Base-by-base conservation (phyloP, 2,113 vertebrate genomes). In the Irena cyanogastra region DNA sequence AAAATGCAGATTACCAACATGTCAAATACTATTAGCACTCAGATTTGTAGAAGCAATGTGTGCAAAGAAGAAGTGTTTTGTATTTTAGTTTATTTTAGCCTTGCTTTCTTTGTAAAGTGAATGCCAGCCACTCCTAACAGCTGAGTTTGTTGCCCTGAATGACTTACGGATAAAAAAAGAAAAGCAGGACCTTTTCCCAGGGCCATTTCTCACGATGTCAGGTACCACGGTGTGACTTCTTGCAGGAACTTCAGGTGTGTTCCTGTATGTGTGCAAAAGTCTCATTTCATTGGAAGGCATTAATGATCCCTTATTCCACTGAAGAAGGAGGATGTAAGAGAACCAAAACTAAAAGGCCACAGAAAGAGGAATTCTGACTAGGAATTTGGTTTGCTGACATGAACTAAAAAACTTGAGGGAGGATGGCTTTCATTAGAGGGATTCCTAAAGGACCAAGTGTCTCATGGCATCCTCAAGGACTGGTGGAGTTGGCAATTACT, bases 21-120 rank as follows among this genome's bases (percentile, higher is more conserved):
- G 97, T 98, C 98, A 98, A 97, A 97, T 96, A 83, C 89, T 89
- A 97, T 98, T 97, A 98, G 96, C 39, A 10, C 72, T 95, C 16
- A 19, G 76, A 93, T 97, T 95, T 92, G 92, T 92, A 83, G 82
- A 23, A 94, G 92, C 89, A 90, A 86, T 69, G 30, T 76, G 24
- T 90, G 75, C 92, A 85, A 42, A 77, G 90, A 93, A 60, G 78
- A 93, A 95, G 83, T 42, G 90, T 95, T 96, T 92, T 83, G 60
- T 87, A 39, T 33, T 60, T 72, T 35, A 39, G 26, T 61, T 35
- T 49, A 33, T 70, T 75, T 37, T 31, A 31, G 28, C 54, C 37
- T 61, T 44, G 44, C 20, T 96, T 39, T 45, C n/a, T 97, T 89
- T 94, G 71, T 81, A 90, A 96, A 97, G 81, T 4, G 75, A 96